Evolutionary conservation across 2,113 vertebrate species (phyloP).

Genomic region (Delphinapterus leucas): DNA sequence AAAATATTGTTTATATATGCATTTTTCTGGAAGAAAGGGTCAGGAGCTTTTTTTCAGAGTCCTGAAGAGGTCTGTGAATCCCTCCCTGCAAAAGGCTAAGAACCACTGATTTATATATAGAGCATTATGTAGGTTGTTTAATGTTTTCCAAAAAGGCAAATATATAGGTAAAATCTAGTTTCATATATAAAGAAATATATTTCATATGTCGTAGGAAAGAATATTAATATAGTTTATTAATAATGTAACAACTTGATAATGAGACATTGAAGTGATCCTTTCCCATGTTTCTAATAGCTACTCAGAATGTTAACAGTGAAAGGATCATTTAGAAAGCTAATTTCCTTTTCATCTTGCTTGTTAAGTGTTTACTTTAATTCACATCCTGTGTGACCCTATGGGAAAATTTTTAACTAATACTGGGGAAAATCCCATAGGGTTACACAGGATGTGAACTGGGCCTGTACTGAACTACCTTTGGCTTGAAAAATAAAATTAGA

Average conservation of each 20-base stretch:
- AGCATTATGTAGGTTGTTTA: neutral
- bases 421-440: conserved; percentile 79
- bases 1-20: neutral
- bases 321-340: conserved; percentile 73
- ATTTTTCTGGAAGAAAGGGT: neutral
- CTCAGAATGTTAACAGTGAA: conserved; percentile 69
- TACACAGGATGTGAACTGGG: conserved; percentile 77
- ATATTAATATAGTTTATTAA: conserved; percentile 33
- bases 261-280: conserved; percentile 52
- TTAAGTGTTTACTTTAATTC: conserved; percentile 78
- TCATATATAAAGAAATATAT: neutral
- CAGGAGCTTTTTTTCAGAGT: neutral
- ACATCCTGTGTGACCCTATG: conserved; percentile 79
- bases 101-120: neutral
- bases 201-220: neutral
- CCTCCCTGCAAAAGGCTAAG: neutral
- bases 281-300: conserved; percentile 61
- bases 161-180: neutral
- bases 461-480: conserved; percentile 59
- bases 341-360: conserved; percentile 75
- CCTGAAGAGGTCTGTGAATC: neutral
- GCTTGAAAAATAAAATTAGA: conserved; percentile 70
- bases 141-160: neutral
- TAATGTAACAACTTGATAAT: conserved; percentile 55
- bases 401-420: conserved; percentile 77